phyloP scores from a whole-genome alignment of 1,140 invertebrate species.

The Ctenoplectra terminalis region DNA sequence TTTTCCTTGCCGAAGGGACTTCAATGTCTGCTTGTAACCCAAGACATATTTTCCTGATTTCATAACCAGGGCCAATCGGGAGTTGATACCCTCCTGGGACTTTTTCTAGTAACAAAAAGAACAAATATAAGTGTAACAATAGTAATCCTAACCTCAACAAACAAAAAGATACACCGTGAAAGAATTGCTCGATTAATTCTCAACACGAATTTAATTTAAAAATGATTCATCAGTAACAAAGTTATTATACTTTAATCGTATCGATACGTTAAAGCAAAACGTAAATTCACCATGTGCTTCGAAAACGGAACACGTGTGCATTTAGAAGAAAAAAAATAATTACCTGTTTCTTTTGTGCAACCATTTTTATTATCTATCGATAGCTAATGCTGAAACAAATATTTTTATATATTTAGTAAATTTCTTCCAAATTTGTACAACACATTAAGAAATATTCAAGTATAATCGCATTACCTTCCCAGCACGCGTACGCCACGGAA shows the following conservation, averaged over 20 bases:
- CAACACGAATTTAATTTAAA: background rate
- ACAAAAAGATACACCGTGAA: background rate
- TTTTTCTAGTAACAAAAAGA: constrained; percentile 91
- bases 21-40: constrained; percentile 99
- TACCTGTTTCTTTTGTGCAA: constrained; percentile 89
- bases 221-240: background rate
- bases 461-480: background rate
- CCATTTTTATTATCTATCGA: constrained; percentile 84
- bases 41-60: constrained; percentile 99
- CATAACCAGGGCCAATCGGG: constrained; percentile 98
- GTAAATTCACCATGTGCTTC: constrained; percentile 3
- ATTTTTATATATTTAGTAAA: background rate
- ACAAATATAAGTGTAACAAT: constrained; percentile 38
- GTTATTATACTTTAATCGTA: background rate
- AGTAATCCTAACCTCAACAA: constrained; percentile 21
- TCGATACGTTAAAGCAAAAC: background rate
- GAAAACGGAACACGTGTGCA: constrained; percentile 66
- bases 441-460: background rate
- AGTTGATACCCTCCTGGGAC: constrained; percentile 99
- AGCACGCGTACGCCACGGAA: background rate
- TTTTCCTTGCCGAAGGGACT: constrained; percentile 98
- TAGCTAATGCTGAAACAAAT: constrained; percentile 38
- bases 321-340: constrained; percentile 54
- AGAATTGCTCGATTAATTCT: background rate
- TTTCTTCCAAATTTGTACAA: background rate